Base-by-base conservation (phyloP, 2,113 vertebrate genomes). In the Hylia prasina region DNA sequence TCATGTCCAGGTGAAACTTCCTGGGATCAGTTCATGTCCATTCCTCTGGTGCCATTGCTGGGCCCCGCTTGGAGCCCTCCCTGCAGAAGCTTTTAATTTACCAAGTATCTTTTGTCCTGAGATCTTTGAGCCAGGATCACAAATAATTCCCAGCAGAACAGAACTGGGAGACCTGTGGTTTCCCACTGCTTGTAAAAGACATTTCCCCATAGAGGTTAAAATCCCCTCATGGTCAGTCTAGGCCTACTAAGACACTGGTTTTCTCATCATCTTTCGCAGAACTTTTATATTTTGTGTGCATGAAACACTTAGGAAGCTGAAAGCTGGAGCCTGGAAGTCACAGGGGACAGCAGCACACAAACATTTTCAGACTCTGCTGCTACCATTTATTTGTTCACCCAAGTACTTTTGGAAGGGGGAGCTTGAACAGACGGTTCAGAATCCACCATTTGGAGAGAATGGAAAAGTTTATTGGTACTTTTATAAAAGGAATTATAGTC, bases 401-500 rank as follows among this genome's bases (percentile, higher is more conserved):
- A 37, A 45, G 33, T 66, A 42, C 9, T 61, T 89, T 14, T 31
- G 35, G 25, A 92, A 48, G 5, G 15, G 31, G 27, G 4, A 19
- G 14, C 20, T 70, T 66, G 45, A 87, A 93, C 33, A 85, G 40
- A 87, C 1, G 5, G 66, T 37, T 10, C 33, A 76, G 61, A 78
- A 70, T 42, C 22, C 50, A 68, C 44, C 48, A 47, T 84, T 90
- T 92, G 65, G 86, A 92, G 72, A 94, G 81, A 97, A 89, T 87
- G 64, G 89, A 80, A 80, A 95, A 53, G 45, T 97, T 98, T 98
- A 98, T 98, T 98, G 95, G 72, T 92, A 75, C 44, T 86, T 96
- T 94, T 78, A 64, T 86, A 91, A 97, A 94, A 97, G 53, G 84
- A 75, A 92, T 63, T 42, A 92, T 84, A 79, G 16, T 87, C 24